phyloP scores from a whole-genome alignment of 2,888 invertebrate species.

The Acleris sparsana region DNA sequence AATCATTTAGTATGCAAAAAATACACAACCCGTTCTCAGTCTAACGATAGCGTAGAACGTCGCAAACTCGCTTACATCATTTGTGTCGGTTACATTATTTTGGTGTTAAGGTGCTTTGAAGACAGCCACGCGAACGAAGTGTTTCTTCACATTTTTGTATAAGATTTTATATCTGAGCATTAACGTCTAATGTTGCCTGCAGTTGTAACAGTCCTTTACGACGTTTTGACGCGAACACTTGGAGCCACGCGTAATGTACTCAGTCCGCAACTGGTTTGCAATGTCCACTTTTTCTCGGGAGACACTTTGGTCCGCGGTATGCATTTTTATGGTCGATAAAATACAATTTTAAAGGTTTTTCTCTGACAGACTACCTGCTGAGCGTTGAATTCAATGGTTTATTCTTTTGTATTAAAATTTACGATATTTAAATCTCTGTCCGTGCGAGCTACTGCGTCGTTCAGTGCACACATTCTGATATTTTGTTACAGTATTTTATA shows the following conservation, averaged over 20 bases:
- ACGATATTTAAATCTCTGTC: conserved; percentile 16
- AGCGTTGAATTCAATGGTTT: conserved; percentile 26
- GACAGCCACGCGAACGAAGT: conserved; percentile 45
- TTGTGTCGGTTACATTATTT: neutral
- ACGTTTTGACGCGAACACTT: conserved; percentile 28
- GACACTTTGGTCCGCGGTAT: conserved; percentile 33
- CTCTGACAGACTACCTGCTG: conserved; percentile 24
- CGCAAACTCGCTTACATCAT: conserved; percentile 17
- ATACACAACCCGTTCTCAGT: conserved; percentile 18
- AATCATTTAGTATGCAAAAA: conserved; percentile 48
- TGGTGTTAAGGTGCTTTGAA: neutral
- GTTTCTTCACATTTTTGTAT: conserved; percentile 15
- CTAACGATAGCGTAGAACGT: conserved; percentile 16
- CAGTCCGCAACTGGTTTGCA: conserved; percentile 43
- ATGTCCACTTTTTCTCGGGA: conserved; percentile 31
- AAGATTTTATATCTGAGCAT: conserved; percentile 23
- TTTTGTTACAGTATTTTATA: neutral
- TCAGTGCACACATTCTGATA: too few relatives aligned
- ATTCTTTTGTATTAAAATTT: conserved; percentile 25
- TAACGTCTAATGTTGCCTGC: conserved; percentile 27
- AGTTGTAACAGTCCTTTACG: conserved; percentile 33
- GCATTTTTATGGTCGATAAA: conserved; percentile 35
- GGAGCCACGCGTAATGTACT: conserved; percentile 50
- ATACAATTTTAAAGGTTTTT: conserved; percentile 31
- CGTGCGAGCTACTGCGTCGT: conserved; percentile 9